Evolutionary conservation across 2,113 vertebrate species (phyloP).

Genomic region (Centropristis striata): DNA sequence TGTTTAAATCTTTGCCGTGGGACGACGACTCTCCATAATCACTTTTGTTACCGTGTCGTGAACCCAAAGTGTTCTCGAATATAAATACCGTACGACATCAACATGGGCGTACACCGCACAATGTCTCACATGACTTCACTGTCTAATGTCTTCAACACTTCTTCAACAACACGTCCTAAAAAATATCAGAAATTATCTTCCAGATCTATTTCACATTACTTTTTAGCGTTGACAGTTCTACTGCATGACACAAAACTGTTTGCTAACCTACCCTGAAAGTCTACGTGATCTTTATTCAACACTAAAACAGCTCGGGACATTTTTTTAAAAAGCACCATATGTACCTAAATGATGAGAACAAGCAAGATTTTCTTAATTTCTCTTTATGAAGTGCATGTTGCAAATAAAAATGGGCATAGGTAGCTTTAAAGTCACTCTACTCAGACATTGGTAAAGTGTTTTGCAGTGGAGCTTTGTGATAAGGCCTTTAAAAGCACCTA

Average conservation of each 20-base stretch:
- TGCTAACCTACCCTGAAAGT: constrained; percentile 60
- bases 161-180: constrained; percentile 38
- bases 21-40: background rate
- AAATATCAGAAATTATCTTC: constrained; percentile 21
- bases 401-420: constrained; percentile 32
- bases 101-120: constrained; percentile 44
- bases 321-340: constrained; percentile 69
- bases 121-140: constrained; percentile 60
- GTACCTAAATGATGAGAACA: constrained; percentile 44
- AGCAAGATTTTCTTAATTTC: background rate
- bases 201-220: constrained; percentile 39
- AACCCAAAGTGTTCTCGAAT: constrained; percentile 42
- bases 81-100: constrained; percentile 51
- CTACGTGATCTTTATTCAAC: constrained; percentile 42
- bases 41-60: constrained; percentile 1
- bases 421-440: constrained; percentile 59
- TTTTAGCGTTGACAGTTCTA: constrained; percentile 36
- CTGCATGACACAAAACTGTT: constrained; percentile 43
- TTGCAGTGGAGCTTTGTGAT: constrained; percentile 51
- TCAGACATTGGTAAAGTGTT: constrained; percentile 51
- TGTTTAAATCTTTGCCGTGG: background rate
- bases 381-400: constrained; percentile 4
- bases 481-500: constrained; percentile 73
- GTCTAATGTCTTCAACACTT: constrained; percentile 50
- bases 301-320: constrained; percentile 49